Evolutionary conservation across 2,113 vertebrate genomes (phyloP), one percentile per base, ranked within the genome.

Genomic region (Aleadryas rufinucha): DNA sequence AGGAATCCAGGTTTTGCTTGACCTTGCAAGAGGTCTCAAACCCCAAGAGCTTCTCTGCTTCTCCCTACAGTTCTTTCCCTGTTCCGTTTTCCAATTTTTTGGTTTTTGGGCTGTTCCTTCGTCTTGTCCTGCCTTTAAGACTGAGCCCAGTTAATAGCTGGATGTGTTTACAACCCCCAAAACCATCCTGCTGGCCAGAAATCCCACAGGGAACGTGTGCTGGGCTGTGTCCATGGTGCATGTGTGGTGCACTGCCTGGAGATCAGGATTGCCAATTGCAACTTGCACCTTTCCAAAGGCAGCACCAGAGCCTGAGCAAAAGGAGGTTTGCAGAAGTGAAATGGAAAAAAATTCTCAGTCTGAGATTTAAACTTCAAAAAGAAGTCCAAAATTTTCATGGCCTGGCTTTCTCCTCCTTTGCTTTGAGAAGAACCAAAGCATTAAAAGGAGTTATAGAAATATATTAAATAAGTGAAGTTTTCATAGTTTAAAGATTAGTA

Each of bases 221-320:
- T 28, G 87, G 47, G 53, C 69, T 7, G 31, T 57, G 86, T 52
- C 76, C 11, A 3, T 7, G 52, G 16, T 37, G 37, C 53, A 10
- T 17, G 35, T 22, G 42, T 30, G 70, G 39, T 44, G 63, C 54
- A 61, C 85, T 44, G 66, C 90, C 75, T 94, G 92, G 95, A 95
- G 92, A 90, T 86, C 4, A 8, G 12, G 28, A 68, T 97, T 89
- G 72, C 94, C 93, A 94, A 94, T 94, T 80, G 96, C 93, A 96
- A 97, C 96, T 39, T 23, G 21, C 33, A 75, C 83, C 87, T 95
- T 71, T 27, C 23, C 9, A 4, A 54, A 89, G 63, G 76, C 49
- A 75, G 72, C 70, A 15, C 12, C 7, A 3, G 70, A 89, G 45
- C 44, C 44, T 44, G n/a, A 54, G 33, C 30, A 50, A 53, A 85